Evolutionary conservation across 1,140 invertebrate species (phyloP).

Genomic region (Orchesella cincta): DNA sequence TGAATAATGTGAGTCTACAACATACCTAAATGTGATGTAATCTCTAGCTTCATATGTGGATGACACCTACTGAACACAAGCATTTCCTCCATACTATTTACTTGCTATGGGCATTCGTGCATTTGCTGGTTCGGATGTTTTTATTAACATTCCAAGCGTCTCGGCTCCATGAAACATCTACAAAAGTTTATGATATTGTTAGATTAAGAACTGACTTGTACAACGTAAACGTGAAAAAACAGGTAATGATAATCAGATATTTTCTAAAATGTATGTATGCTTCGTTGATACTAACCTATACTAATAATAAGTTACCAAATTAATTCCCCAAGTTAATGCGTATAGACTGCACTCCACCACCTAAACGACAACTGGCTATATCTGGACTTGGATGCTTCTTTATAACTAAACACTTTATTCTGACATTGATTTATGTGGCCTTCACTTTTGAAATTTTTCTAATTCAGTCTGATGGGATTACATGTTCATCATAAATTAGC

Average conservation of each 20-base stretch:
- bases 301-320: too few relatives aligned
- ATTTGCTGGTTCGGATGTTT: background rate
- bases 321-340: too few relatives aligned
- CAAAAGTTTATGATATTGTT: background rate
- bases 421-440: background rate
- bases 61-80: background rate
- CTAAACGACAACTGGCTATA: background rate
- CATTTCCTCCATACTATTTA: slow-evolving; percentile 10
- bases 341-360: too few relatives aligned
- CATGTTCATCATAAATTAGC: too few relatives aligned
- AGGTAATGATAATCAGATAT: too few relatives aligned
- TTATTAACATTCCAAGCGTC: background rate
- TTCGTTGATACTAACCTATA: too few relatives aligned
- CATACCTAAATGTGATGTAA: too few relatives aligned
- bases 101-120: background rate
- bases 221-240: too few relatives aligned
- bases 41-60: slow-evolving; percentile 9
- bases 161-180: background rate
- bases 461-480: background rate
- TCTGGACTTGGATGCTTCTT: slow-evolving; percentile 9
- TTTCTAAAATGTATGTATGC: too few relatives aligned
- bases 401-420: background rate
- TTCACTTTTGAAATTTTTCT: slow-evolving; percentile 20
- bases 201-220: too few relatives aligned
- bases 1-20: too few relatives aligned